Percentiles rank a stretch among this genome's conserved stretches.
Evolutionary conservation across 2,797 vertebrate species (phyloP).

Genomic region (Gymnocypris eckloni): DNA sequence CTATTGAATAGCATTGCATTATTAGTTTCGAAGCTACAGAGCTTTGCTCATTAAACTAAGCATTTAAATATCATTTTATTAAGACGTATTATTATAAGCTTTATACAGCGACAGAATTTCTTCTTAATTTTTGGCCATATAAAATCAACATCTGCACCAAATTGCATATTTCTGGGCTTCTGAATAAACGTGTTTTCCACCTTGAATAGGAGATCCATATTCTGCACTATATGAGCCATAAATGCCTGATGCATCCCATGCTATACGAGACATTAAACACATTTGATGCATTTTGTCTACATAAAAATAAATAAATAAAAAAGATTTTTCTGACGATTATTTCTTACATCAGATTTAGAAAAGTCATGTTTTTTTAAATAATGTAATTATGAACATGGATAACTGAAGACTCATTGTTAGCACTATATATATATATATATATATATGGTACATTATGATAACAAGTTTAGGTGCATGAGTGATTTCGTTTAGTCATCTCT

Average conservation of each 20-base stretch:
- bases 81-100: too few relatives aligned
- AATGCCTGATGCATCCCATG: neutral
- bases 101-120: neutral
- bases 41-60: too few relatives aligned
- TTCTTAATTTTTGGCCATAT: neutral
- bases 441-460: neutral
- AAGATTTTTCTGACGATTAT: neutral
- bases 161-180: neutral
- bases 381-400: neutral
- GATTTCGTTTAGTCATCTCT: slow-evolving; percentile 37
- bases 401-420: too few relatives aligned
- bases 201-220: neutral
- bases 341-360: neutral
- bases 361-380: neutral
- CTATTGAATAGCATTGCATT: too few relatives aligned
- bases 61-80: too few relatives aligned
- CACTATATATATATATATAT: neutral
- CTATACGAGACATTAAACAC: neutral
- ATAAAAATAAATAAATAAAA: neutral
- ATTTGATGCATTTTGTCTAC: neutral
- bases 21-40: too few relatives aligned
- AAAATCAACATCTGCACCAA: neutral
- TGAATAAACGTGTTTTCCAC: neutral
- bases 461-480: slow-evolving; percentile 5
- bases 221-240: neutral